phyloP scores from a whole-genome alignment of 2,113 vertebrate genomes.

The Hypanus sabinus region DNA sequence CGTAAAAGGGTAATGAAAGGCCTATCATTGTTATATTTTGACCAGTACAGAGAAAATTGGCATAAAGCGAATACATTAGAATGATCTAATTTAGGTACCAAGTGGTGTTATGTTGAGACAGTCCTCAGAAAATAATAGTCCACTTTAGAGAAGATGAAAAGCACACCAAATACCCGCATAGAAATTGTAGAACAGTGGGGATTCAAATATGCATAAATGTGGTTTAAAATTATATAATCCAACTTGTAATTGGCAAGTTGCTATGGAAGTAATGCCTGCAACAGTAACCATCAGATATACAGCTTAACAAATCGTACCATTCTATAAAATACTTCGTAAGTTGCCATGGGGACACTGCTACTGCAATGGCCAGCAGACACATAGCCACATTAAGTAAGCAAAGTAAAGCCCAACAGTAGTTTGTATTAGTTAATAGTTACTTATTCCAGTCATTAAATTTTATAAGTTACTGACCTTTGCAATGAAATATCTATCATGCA shows the following conservation, averaged over 20 bases:
- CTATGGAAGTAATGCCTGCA: conserved; percentile 24
- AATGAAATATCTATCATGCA: not conserved
- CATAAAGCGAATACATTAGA: not conserved
- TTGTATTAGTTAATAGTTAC: conserved; percentile 20
- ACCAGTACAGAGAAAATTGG: not conserved
- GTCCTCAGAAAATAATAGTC: not conserved
- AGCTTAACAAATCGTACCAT: not conserved
- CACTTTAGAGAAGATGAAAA: not conserved
- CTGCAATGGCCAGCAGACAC: not conserved
- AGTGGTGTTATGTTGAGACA: not conserved
- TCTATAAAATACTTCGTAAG: conserved; percentile 3
- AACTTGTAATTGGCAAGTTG: conserved; percentile 17
- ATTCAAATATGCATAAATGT: not conserved
- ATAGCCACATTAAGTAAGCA: not conserved
- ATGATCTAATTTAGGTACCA: not conserved
- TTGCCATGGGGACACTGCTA: not conserved
- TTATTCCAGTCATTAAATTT: conserved; percentile 22
- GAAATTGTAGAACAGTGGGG: not conserved
- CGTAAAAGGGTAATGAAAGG: not conserved
- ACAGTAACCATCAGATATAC: not conserved
- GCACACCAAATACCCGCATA: not conserved
- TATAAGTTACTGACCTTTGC: conserved; percentile 20
- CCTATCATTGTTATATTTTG: not conserved
- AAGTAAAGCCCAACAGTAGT: not conserved
- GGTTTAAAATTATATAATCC: conserved; percentile 16